A percentile compares a stretch with the other conserved stretches of the same genome.
Evolutionary conservation across 2,888 invertebrate species (phyloP).

Genomic region (Pseudanteris insignis): DNA sequence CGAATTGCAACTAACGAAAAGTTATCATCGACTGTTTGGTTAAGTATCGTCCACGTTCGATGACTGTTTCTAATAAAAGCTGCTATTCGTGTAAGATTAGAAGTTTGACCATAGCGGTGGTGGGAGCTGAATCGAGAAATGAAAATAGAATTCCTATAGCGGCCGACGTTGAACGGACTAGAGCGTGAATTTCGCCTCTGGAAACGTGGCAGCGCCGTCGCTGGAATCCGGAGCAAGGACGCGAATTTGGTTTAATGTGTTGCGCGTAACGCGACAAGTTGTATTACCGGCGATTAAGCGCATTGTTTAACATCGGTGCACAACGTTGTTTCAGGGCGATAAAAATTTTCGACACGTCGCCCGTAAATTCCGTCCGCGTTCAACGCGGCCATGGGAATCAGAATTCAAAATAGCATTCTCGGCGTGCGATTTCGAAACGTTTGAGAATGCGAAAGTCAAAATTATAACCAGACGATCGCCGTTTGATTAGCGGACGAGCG

Average conservation of each 20-base stretch:
- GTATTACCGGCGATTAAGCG: constrained; percentile 18
- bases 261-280: constrained; percentile 16
- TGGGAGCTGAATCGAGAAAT: constrained; percentile 61
- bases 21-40: constrained; percentile 44
- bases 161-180: constrained; percentile 40
- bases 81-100: constrained; percentile 45
- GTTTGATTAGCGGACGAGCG: too few species aligned
- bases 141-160: constrained; percentile 56
- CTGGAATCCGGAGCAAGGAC: constrained; percentile 42
- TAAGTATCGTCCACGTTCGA: constrained; percentile 54
- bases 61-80: constrained; percentile 62
- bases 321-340: too few species aligned
- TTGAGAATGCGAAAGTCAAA: too few species aligned
- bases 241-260: constrained; percentile 29
- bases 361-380: too few species aligned
- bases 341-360: too few species aligned
- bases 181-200: constrained; percentile 26
- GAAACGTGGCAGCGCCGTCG: constrained; percentile 21
- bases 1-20: constrained; percentile 30
- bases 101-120: constrained; percentile 55
- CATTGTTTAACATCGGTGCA: too few species aligned
- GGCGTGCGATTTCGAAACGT: too few species aligned
- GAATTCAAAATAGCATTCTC: too few species aligned
- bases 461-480: too few species aligned
- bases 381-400: too few species aligned